Evolutionary conservation across 2,888 invertebrate genomes (phyloP), one percentile per base, ranked within the genome.

Genomic region (Platypus cylindrus): DNA sequence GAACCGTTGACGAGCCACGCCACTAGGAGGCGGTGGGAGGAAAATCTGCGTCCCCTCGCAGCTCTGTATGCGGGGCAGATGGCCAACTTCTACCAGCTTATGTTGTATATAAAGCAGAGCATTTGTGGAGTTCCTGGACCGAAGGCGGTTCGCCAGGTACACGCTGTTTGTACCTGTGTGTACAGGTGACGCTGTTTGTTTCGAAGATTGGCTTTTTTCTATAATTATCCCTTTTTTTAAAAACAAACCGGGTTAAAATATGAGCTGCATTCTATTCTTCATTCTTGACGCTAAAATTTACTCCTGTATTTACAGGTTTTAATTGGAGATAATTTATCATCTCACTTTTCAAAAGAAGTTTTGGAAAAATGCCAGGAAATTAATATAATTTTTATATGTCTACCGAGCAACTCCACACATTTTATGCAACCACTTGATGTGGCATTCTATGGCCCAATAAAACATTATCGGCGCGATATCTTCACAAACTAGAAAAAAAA

Each of bases 41-140:
- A n/a, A n/a, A n/a, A n/a, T n/a, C n/a, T n/a, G n/a, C n/a, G n/a
- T n/a, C n/a, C n/a, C n/a, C n/a, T n/a, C n/a, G n/a, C n/a, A n/a
- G n/a, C n/a, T n/a, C n/a, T 40, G 34, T 38, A 31, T 27, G 32
- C 17, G 49, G 52, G 25, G 60, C 61, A 7, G 46, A 41, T 33
- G 62, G 62, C 4, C 38, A 45, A 25, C 14, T 58, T 2, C 41
- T 62, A 17, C 59, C 61, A 3, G 48, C 49, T 15, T 64, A 62
- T 25, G 55, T 62, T 3, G 57, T 61, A 0, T 63, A 63, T 43
- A 65, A 63, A 46, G 47, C 59, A 2, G 45, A 48, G 35, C 33
- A 58, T 37, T 24, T 63, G n/a, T 60, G 54, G 45, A 40, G 51
- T 25, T 50, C 54, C 5, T 65, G 64, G 63, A 52, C 46, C 4